Conservation (phyloP, 2,888 invertebrate species). For the Anodontia alba region DNA sequence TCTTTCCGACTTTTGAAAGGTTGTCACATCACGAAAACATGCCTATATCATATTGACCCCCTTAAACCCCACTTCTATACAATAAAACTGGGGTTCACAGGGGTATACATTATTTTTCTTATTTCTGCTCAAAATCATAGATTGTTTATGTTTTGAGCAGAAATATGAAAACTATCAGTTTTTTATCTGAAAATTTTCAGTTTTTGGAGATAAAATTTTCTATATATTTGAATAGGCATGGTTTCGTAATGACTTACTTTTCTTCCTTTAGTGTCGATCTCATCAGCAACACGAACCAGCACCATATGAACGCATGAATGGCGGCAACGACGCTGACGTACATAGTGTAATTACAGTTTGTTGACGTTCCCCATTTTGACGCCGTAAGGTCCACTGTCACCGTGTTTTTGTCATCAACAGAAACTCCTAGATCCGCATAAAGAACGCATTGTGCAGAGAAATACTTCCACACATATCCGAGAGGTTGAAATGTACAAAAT, state of each 20-base stretch:
- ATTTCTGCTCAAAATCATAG: no score
- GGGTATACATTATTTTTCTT: no score
- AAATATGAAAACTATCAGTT: no score
- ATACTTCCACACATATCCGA: slow-evolving; percentile 40
- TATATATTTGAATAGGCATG: no score
- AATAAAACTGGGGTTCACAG: no score
- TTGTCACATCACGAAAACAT: no score
- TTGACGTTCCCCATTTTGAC: slow-evolving; percentile 44
- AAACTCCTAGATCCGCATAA: slow-evolving; percentile 29
- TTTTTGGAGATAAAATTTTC: no score
- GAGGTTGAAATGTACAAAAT: slow-evolving; percentile 55
- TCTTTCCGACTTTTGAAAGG: no score
- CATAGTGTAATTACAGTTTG: slow-evolving; percentile 45
- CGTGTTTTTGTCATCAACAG: slow-evolving; percentile 17
- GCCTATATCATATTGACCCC: no score
- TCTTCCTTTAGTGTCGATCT: slow-evolving; percentile 43
- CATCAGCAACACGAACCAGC: slow-evolving; percentile 59
- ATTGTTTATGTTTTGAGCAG: no score
- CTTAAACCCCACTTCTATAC: no score
- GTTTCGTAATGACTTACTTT: slow-evolving; percentile 57
- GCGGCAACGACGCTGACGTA: slow-evolving; percentile 45
- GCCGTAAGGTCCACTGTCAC: slow-evolving; percentile 39
- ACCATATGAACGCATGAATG: slow-evolving; percentile 64
- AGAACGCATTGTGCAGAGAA: slow-evolving; percentile 54
- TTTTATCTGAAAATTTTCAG: no score